Evolutionary conservation across 2,113 vertebrate species (phyloP).

Genomic region (western clawed frog (Xenopus tropicalis)): UCB_Xtro_10.0 CM004444.2:104010501-104011000

Average conservation of each 20-base stretch:
- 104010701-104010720: neutral
- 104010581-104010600: neutral
- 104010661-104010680: conserved; percentile 4
- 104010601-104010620: neutral
- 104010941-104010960: conserved; percentile 13
- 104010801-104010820: neutral
- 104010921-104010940: neutral
- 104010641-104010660: neutral
- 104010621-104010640: neutral
- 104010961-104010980: conserved; percentile 1
- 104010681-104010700: conserved; percentile 1
- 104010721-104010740: neutral
- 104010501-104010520: too few relatives aligned
- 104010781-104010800: conserved; percentile 26
- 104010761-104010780: neutral
- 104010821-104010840: accelerated
- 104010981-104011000: neutral
- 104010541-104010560: neutral
- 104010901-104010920: conserved; percentile 3
- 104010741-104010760: neutral
- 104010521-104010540: too few relatives aligned
- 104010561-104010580: too few relatives aligned
- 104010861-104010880: conserved; percentile 2
- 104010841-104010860: conserved; percentile 2
- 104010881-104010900: neutral